Evolutionary conservation across 2,113 vertebrate species (phyloP).

Genomic region (Erythrolamprus reginae): DNA sequence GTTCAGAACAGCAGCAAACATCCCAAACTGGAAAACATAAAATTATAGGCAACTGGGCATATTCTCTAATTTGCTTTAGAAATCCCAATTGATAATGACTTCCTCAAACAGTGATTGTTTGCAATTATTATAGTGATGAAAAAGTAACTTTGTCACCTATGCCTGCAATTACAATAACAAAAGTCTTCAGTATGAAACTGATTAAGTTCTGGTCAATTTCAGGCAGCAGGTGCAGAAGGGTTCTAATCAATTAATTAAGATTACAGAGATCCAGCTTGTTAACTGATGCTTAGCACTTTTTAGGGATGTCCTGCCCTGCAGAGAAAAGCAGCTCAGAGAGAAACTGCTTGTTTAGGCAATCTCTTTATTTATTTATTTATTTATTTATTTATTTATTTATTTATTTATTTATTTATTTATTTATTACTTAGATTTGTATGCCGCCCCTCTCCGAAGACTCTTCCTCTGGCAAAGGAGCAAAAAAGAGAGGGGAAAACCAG

Average conservation of each 20-base stretch:
- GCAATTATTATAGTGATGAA: not conserved
- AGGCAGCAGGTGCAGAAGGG: not conserved
- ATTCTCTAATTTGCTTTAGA: not conserved
- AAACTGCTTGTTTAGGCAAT: not conserved
- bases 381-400: too few relatives aligned
- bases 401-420: too few relatives aligned
- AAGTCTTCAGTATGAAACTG: not conserved
- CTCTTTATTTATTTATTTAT: too few relatives aligned
- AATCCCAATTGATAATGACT: not conserved
- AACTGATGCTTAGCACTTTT: not conserved
- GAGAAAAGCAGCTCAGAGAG: not conserved
- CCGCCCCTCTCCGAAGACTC: too few relatives aligned
- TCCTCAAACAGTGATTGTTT: not conserved
- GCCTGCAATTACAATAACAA: not conserved
- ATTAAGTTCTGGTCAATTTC: not conserved
- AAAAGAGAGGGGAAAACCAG: not conserved
- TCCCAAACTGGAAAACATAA: not conserved
- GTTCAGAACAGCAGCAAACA: not conserved
- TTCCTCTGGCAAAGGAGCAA: not conserved
- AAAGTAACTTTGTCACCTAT: not conserved
- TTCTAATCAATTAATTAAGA: not conserved
- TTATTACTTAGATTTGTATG: too few relatives aligned
- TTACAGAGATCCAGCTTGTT: not conserved
- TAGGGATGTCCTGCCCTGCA: not conserved
- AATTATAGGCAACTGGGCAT: not conserved